These are phyloP conservation scores for Diadophis punctatus DNA, from an alignment of 2,113 vertebrate genomes.

Conservation along the genomic window DNA sequence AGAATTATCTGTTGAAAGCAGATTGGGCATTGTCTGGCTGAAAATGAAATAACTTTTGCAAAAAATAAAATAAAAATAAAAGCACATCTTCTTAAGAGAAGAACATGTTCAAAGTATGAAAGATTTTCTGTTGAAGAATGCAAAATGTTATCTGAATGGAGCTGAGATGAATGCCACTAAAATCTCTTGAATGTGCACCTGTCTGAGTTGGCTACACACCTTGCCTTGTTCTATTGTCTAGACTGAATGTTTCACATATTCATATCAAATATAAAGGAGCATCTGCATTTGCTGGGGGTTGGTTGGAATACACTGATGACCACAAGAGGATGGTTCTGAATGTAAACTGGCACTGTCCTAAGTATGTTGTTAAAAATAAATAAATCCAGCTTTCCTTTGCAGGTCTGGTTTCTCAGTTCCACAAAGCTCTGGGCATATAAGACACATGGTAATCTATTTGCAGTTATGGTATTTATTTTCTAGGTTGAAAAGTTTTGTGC, in stretches of 20 bases:
- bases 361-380: neutral
- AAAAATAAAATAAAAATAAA: neutral
- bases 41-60: neutral
- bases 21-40: neutral
- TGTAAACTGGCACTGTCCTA: neutral
- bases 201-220: slow-evolving; percentile 8
- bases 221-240: neutral
- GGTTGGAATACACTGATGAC: neutral
- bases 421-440: neutral
- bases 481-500: neutral
- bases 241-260: slow-evolving; percentile 9
- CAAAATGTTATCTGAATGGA: slow-evolving; percentile 25
- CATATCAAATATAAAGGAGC: neutral
- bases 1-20: slow-evolving; percentile 10
- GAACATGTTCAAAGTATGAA: slow-evolving; percentile 30
- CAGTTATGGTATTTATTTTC: neutral
- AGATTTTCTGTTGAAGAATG: slow-evolving; percentile 13
- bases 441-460: neutral
- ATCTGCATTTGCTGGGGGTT: neutral
- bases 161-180: neutral
- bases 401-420: neutral
- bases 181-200: slow-evolving; percentile 28
- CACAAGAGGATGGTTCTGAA: neutral
- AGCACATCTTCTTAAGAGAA: neutral
- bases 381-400: neutral